phyloP scores from a whole-genome alignment of 2,888 invertebrate genomes.

The Choreutis nemorana region DNA sequence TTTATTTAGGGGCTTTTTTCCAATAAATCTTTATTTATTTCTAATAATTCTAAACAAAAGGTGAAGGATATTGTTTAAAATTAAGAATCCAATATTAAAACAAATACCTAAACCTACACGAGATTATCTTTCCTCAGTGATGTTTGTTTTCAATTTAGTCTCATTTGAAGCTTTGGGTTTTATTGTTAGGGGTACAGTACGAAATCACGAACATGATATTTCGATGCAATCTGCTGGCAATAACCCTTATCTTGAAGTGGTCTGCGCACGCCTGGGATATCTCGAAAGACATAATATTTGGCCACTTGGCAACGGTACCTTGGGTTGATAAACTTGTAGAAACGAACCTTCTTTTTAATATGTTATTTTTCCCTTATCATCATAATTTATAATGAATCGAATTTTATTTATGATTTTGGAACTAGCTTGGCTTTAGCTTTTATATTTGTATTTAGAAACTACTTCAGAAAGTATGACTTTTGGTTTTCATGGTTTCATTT shows the following conservation, averaged over 20 bases:
- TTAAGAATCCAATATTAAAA: slow-evolving; percentile 2
- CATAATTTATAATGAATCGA: no score
- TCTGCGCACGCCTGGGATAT: slow-evolving; percentile 24
- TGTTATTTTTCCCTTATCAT: no score
- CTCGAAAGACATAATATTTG: slow-evolving; percentile 42
- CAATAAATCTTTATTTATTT: slow-evolving; percentile 2
- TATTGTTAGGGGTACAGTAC: not conserved
- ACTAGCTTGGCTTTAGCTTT: no score
- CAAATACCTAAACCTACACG: not conserved
- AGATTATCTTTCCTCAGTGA: slow-evolving; percentile 4
- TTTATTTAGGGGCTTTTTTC: slow-evolving; percentile 2
- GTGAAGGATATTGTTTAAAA: slow-evolving; percentile 10
- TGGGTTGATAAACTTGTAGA: no score
- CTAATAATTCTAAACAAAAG: slow-evolving; percentile 1
- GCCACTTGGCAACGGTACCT: no score
- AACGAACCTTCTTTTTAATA: no score
- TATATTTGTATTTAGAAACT: no score
- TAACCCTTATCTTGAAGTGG: slow-evolving; percentile 26
- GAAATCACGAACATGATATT: slow-evolving; percentile 23
- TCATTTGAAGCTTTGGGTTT: not conserved
- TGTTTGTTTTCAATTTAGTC: slow-evolving; percentile 6
- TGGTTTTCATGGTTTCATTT: no score
- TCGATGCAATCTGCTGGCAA: slow-evolving; percentile 25
- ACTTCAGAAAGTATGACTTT: no score
- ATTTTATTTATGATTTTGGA: no score